Conservation (phyloP, 2,888 invertebrate species). For the Drosophila prolongata region DNA sequence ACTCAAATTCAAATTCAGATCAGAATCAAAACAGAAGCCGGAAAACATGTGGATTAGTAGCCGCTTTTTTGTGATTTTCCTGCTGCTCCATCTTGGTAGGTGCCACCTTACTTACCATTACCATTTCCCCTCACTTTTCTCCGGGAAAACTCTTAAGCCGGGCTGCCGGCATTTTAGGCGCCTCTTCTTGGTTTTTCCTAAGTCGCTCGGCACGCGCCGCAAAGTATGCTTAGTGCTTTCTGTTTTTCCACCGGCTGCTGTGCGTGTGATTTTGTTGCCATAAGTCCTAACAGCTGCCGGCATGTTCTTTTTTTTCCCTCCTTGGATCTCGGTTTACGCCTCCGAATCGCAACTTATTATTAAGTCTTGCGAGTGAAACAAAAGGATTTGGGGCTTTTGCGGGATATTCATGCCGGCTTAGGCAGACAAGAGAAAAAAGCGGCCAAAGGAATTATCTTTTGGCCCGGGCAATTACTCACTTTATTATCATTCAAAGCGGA, state of each 20-base stretch:
- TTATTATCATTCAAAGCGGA: constrained; percentile 35
- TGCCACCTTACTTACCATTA: constrained; percentile 41
- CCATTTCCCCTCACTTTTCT: neutral
- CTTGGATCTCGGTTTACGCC: constrained; percentile 31
- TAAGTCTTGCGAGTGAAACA: constrained; percentile 42
- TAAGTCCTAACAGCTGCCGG: constrained; percentile 70
- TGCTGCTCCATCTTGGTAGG: constrained; percentile 84
- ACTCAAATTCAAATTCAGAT: constrained; percentile 39
- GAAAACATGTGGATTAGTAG: constrained; percentile 85
- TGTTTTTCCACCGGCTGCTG: constrained; percentile 26
- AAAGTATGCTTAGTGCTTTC: constrained; percentile 46
- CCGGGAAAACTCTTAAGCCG: constrained; percentile 52
- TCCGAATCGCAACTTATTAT: constrained; percentile 63
- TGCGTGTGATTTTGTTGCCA: constrained; percentile 42
- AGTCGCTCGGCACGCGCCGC: constrained; percentile 55
- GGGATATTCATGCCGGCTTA: constrained; percentile 23
- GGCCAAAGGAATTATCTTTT: constrained; percentile 16
- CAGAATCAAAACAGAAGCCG: constrained; percentile 75
- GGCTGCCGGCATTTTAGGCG: constrained; percentile 49
- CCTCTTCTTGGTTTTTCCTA: constrained; percentile 21
- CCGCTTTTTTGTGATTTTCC: constrained; percentile 83
- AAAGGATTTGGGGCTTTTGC: constrained; percentile 37
- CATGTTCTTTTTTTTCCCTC: constrained; percentile 50
- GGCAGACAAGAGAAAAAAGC: neutral
- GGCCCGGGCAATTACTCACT: constrained; percentile 27